Percentiles rank a stretch among this genome's conserved stretches.
These are phyloP conservation scores for Atopsyche davidsoni DNA, from an alignment of 1,140 invertebrate species.

Conservation along the genomic window DNA sequence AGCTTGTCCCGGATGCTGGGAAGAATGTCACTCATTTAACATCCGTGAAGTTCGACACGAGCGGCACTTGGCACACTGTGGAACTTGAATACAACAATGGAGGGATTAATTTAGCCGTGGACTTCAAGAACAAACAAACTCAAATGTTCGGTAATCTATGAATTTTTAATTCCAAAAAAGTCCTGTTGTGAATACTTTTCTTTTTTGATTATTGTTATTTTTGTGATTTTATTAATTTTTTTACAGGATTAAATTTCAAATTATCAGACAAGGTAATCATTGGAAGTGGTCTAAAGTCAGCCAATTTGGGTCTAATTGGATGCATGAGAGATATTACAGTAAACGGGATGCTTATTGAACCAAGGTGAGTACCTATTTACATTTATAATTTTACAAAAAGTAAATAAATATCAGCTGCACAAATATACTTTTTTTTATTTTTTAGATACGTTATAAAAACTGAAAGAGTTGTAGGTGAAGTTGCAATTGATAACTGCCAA, in stretches of 20 bases:
- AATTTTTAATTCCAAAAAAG: not conserved
- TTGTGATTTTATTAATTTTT: no score
- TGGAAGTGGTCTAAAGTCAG: slow-evolving; percentile 64
- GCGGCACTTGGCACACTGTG: slow-evolving; percentile 70
- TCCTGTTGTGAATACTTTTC: not conserved
- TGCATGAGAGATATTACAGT: slow-evolving; percentile 84
- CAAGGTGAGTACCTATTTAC: slow-evolving; percentile 34
- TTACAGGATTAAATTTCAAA: slow-evolving; percentile 49
- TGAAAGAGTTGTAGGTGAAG: slow-evolving; percentile 73
- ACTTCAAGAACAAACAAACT: slow-evolving; percentile 64
- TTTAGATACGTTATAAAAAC: slow-evolving; percentile 74
- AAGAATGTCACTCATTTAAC: slow-evolving; percentile 69
- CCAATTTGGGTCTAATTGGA: slow-evolving; percentile 71
- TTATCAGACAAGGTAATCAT: slow-evolving; percentile 62
- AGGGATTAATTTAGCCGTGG: slow-evolving; percentile 66
- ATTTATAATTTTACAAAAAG: not conserved
- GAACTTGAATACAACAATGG: slow-evolving; percentile 71
- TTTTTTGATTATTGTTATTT: slow-evolving; percentile 4
- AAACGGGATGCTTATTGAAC: slow-evolving; percentile 68
- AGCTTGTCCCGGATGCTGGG: slow-evolving; percentile 61
- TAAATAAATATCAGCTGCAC: not conserved
- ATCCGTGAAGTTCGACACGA: slow-evolving; percentile 70
- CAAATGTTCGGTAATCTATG: slow-evolving; percentile 54
- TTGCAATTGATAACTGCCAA: slow-evolving; percentile 85
- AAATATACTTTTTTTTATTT: slow-evolving; percentile 8